Conservation (phyloP, 1,140 invertebrate genomes). For the Drosophila albomicans region DNA sequence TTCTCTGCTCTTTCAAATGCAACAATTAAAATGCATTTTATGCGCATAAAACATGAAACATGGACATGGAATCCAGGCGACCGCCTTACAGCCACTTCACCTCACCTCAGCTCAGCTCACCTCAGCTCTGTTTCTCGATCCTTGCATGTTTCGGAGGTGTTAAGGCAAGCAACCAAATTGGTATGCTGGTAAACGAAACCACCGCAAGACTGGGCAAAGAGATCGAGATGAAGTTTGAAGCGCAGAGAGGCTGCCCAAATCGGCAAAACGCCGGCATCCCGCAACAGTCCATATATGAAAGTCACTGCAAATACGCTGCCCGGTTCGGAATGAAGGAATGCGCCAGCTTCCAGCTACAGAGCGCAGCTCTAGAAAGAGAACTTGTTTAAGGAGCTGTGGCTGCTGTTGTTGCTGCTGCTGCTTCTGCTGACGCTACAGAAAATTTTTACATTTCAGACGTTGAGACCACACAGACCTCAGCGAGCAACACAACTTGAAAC, state of each 20-base stretch:
- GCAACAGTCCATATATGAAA: slow-evolving; percentile 53
- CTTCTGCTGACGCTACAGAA: slow-evolving; percentile 42
- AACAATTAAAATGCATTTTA: slow-evolving; percentile 63
- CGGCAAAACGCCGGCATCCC: slow-evolving; percentile 47
- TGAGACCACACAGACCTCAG: slow-evolving; percentile 47
- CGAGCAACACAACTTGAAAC: no score
- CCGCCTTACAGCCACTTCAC: slow-evolving; percentile 8
- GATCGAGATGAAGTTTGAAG: not conserved
- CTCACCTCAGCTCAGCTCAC: not conserved
- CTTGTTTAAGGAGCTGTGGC: slow-evolving; percentile 50
- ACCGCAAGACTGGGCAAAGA: slow-evolving; percentile 4
- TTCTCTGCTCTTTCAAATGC: slow-evolving; percentile 35
- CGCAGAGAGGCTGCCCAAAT: slow-evolving; percentile 23
- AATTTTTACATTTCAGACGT: slow-evolving; percentile 54
- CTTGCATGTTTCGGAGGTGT: slow-evolving; percentile 55
- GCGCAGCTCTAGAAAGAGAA: slow-evolving; percentile 44
- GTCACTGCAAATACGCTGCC: slow-evolving; percentile 44
- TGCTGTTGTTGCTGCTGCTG: slow-evolving; percentile 4
- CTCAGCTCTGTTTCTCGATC: slow-evolving; percentile 17
- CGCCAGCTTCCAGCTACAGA: slow-evolving; percentile 29
- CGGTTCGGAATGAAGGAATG: slow-evolving; percentile 46
- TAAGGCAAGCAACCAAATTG: slow-evolving; percentile 57
- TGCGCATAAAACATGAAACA: slow-evolving; percentile 60
- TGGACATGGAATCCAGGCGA: slow-evolving; percentile 47
- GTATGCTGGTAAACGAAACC: slow-evolving; percentile 60